Evolutionary conservation across 2,113 vertebrate species (phyloP).

Genomic region (Archocentrus centrarchus): DNA sequence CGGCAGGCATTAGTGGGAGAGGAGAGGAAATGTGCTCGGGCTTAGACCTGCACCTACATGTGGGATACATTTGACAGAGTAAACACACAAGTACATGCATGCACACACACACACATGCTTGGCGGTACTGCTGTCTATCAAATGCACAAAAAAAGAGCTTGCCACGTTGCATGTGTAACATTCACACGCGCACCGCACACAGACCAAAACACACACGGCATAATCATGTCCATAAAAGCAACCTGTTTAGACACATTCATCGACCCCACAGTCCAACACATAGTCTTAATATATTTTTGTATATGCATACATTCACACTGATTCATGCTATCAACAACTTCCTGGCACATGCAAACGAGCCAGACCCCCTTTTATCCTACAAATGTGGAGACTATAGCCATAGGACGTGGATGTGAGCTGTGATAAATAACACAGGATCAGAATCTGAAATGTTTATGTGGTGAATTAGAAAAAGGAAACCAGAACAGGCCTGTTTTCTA

Average conservation of each 20-base stretch:
- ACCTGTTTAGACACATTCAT: slow-evolving; percentile 8
- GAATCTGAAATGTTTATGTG: slow-evolving; percentile 80
- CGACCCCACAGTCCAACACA: slow-evolving; percentile 7
- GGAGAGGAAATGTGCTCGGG: slow-evolving; percentile 43
- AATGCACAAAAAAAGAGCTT: slow-evolving; percentile 52
- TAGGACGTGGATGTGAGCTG: slow-evolving; percentile 75
- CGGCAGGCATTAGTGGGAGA: slow-evolving; percentile 16
- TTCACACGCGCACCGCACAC: slow-evolving; percentile 23
- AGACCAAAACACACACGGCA: slow-evolving; percentile 7
- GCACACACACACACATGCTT: slow-evolving; percentile 49
- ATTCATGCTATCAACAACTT: slow-evolving; percentile 43
- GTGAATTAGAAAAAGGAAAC: slow-evolving; percentile 60
- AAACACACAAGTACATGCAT: slow-evolving; percentile 38
- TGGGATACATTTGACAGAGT: slow-evolving; percentile 77
- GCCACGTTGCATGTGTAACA: slow-evolving; percentile 62
- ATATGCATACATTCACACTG: slow-evolving; percentile 19
- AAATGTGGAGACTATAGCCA: slow-evolving; percentile 74
- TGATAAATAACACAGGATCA: slow-evolving; percentile 78
- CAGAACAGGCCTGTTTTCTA: slow-evolving; percentile 60
- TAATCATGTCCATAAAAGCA: slow-evolving; percentile 20
- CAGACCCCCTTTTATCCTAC: slow-evolving; percentile 62
- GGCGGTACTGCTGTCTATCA: slow-evolving; percentile 72
- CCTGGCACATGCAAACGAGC: slow-evolving; percentile 28
- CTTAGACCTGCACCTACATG: slow-evolving; percentile 73
- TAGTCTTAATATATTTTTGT: slow-evolving; percentile 4